Evolutionary conservation across 2,888 invertebrate species (phyloP), one percentile per base, ranked within the genome.

Genomic region (Abscondita cerata): DNA sequence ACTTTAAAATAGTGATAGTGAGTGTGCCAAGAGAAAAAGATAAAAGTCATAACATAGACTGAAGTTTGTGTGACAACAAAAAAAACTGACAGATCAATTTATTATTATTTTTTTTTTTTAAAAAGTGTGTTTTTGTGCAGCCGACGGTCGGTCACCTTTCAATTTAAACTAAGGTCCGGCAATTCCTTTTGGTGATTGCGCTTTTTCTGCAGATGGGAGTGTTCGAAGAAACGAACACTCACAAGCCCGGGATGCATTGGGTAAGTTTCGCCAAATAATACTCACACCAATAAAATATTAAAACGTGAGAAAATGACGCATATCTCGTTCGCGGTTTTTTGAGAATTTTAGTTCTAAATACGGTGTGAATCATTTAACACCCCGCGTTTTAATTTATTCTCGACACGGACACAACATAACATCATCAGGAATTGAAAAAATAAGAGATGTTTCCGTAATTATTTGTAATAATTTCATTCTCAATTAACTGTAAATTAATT

Each of bases 221-320:
- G 85, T 92, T 90, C 89, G 91, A 91, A 87, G 91, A 91, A 85
- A 85, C 86, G 83, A 84, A 83, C 81, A 83, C 83, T 82, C 86
- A 87, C 85, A 88, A 89, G 87, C 90, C 89, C 89, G 92, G 88
- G 86, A 89, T 93, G 92, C 92, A 92, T 89, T 93, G 92, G 92
- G 92, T 92, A 84, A 88, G 89, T 81, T 41, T n/a, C 15, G 13
- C 2, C 5, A 44, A 52, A 12, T 16, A 13, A 34, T 31, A 16
- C 15, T 15, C n/a, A n/a, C n/a, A n/a, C 15, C 34, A 18, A 50
- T 50, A 12, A 50, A 50, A 50, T 1, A 1, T 13, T 13, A n/a
- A 31, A 44, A 18, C 44, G 44, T 44, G 44, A 44, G 44, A 44
- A 44, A 19, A 36, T 36, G 12, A 36, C 36, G 36, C 12, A 18